phyloP scores from a whole-genome alignment of 2,113 vertebrate genomes.

The Myotis brandtii region DNA sequence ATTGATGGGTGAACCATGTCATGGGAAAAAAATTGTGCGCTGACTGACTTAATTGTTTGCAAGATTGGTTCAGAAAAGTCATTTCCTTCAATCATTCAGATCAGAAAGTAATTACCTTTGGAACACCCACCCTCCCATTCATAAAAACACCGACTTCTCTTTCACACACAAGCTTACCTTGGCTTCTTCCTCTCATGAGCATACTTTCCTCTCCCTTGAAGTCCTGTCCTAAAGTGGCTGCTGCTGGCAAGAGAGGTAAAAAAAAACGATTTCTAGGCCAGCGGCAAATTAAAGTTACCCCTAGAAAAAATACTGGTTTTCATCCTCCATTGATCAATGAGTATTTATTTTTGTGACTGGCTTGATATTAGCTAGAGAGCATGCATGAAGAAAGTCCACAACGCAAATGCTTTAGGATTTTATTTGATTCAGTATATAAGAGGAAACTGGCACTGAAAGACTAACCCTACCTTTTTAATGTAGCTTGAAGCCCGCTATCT shows the following conservation, averaged over 20 bases:
- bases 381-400: background rate
- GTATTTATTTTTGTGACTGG: slow-evolving; percentile 26
- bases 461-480: background rate
- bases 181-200: background rate
- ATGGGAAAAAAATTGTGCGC: slow-evolving; percentile 9
- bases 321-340: background rate
- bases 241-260: background rate
- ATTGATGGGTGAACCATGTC: background rate
- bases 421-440: background rate
- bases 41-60: slow-evolving; percentile 64
- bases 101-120: slow-evolving; percentile 67
- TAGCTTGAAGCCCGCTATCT: background rate
- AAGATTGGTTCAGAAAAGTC: slow-evolving; percentile 62
- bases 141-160: slow-evolving; percentile 56
- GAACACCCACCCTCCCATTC: slow-evolving; percentile 71
- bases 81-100: slow-evolving; percentile 77
- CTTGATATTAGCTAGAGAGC: slow-evolving; percentile 13
- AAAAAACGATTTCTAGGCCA: background rate
- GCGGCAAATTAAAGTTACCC: background rate
- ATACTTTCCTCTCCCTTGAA: background rate
- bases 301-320: background rate
- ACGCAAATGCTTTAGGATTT: background rate
- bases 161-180: slow-evolving; percentile 2
- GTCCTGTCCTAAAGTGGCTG: background rate
- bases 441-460: background rate